A percentile compares a stretch with the other conserved stretches of the same genome.
Conservation (phyloP, 1,140 invertebrate genomes). For the Dufourea novaeangliae region DNA sequence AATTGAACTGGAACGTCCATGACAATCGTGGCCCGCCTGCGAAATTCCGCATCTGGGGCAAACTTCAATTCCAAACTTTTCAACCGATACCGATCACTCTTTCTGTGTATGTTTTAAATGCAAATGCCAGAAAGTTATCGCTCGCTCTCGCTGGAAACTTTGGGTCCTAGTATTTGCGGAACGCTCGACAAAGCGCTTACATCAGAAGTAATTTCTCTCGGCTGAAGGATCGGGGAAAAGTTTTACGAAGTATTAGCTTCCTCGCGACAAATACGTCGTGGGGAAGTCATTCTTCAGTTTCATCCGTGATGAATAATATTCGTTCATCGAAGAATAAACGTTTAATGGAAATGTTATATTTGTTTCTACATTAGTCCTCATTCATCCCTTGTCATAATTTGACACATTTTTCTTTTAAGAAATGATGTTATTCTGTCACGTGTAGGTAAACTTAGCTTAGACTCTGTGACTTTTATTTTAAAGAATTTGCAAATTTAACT, state of each 20-base stretch:
- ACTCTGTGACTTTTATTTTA: no score
- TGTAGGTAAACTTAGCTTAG: no score
- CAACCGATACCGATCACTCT: constrained; percentile 37
- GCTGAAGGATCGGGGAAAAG: constrained; percentile 9
- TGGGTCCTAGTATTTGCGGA: constrained; percentile 6
- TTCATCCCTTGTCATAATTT: not conserved
- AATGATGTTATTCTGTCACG: no score
- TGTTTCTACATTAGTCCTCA: not conserved
- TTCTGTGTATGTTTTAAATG: constrained; percentile 37
- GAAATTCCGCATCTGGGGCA: not conserved
- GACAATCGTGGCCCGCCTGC: not conserved
- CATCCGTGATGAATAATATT: not conserved
- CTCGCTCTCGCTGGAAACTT: not conserved
- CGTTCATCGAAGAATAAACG: not conserved
- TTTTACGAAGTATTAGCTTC: constrained; percentile 39
- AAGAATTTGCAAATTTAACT: no score
- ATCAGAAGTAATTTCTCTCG: constrained; percentile 24
- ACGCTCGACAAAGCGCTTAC: constrained; percentile 11
- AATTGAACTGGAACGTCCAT: not conserved
- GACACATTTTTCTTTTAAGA: no score
- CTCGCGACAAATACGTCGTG: constrained; percentile 34
- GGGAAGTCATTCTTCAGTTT: constrained; percentile 14
- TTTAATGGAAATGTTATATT: not conserved
- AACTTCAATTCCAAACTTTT: constrained; percentile 27
- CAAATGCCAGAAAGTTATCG: constrained; percentile 31